Evolutionary conservation across 2,888 invertebrate genomes (phyloP), one percentile per base, ranked within the genome.

Genomic region (Melanostoma mellinum): DNA sequence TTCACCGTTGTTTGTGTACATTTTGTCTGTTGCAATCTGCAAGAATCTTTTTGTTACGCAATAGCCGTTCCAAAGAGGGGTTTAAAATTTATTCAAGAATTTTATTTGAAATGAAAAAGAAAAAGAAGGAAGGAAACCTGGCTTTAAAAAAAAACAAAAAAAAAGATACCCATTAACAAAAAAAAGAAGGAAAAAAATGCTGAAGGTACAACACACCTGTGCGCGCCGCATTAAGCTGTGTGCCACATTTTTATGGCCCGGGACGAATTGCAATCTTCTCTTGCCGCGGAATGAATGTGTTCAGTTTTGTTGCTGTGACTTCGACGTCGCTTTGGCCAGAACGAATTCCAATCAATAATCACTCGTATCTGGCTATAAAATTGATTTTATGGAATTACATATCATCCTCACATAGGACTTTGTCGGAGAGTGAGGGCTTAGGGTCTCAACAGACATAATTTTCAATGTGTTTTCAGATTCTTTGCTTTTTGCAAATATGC

Each of bases 31-130:
- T 63, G 50, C 69, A 65, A 60, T 80, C 65, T 50, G 33, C 42
- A 72, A 82, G 77, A 82, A 78, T 73, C 56, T 61, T 56, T 76
- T 58, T 63, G 73, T 82, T 82, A 78, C 63, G 82, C 82, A 82
- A 82, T 78, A 73, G 58, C 71, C 53, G 60, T 8, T 36, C n/a
- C 10, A 46, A 50, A 33, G 33, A 61, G 61, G 61, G n/a, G 32
- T 1, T 46, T 48, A 36, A 67, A 72, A 75, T 76, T 32, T 73
- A 82, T 77, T 73, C 78, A 77, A 73, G 73, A 82, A 72, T 48
- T 30, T 44, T 42, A 58, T 58, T 56, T n/a, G 10, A 33, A 20
- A 20, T 20, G 20, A 56, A 48, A 56, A 65, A 52, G n/a, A 48
- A 33, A 50, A 35, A 65, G 42, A 40, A 9, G 9, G 42, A 20